These are phyloP conservation scores for Protaetia brevitarsis DNA, from an alignment of 1,140 invertebrate genomes.

Conservation along the genomic window DNA sequence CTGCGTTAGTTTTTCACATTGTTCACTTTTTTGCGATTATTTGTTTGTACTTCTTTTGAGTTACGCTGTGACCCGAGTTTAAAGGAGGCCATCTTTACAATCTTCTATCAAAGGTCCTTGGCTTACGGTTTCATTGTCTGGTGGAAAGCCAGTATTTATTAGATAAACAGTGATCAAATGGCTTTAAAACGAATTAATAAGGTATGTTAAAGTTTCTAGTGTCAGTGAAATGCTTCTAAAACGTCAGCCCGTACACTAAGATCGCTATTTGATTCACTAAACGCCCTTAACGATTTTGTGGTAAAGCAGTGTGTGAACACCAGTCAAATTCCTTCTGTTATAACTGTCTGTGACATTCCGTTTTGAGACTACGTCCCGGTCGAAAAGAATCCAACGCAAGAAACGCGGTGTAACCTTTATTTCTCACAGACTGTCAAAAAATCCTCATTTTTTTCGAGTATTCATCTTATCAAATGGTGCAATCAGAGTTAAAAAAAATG, in stretches of 20 bases:
- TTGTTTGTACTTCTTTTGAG: slow-evolving; percentile 48
- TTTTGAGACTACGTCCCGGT: neutral
- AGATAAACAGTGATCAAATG: slow-evolving; percentile 69
- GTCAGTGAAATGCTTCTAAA: slow-evolving; percentile 28
- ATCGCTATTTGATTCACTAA: slow-evolving; percentile 32
- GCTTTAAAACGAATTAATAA: slow-evolving; percentile 96
- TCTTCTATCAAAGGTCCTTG: slow-evolving; percentile 64
- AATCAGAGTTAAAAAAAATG: slow-evolving; percentile 36
- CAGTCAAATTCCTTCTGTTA: slow-evolving; percentile 10
- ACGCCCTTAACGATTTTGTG: slow-evolving; percentile 55
- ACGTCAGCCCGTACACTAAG: neutral
- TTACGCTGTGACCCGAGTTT: slow-evolving; percentile 59
- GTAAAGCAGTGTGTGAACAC: slow-evolving; percentile 47
- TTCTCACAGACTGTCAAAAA: slow-evolving; percentile 3
- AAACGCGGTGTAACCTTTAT: slow-evolving; percentile 1
- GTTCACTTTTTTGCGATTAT: slow-evolving; percentile 23
- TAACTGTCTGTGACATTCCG: slow-evolving; percentile 15
- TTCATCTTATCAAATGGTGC: slow-evolving; percentile 31
- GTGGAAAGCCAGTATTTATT: slow-evolving; percentile 59
- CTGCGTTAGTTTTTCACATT: slow-evolving; percentile 27
- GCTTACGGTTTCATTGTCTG: slow-evolving; percentile 62
- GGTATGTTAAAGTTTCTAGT: slow-evolving; percentile 61
- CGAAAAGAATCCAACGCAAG: neutral
- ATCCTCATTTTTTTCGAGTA: neutral
- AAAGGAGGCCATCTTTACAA: slow-evolving; percentile 65